A percentile compares a stretch with the other conserved stretches of the same genome.
Evolutionary conservation across 2,888 invertebrate species (phyloP).

Genomic region (Phoronis australis): DNA sequence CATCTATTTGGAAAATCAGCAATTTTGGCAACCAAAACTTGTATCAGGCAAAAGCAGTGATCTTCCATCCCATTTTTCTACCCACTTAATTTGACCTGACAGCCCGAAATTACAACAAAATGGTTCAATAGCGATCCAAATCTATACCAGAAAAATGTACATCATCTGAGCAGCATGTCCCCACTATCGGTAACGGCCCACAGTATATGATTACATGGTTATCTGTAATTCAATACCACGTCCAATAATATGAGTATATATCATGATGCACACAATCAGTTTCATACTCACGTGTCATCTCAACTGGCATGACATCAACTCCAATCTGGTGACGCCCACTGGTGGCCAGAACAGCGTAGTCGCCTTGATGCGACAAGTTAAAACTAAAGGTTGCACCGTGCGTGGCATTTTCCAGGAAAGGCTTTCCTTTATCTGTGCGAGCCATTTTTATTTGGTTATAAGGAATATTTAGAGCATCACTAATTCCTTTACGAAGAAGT

Average conservation of each 20-base stretch:
- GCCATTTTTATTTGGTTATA: conserved; percentile 62
- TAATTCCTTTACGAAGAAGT: conserved; percentile 76
- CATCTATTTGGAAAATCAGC: too few species aligned
- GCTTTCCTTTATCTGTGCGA: conserved; percentile 53
- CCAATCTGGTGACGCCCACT: conserved; percentile 45
- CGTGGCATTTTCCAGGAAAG: conserved; percentile 29
- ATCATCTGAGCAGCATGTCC: too few species aligned
- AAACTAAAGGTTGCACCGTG: conserved; percentile 58
- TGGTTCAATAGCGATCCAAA: too few species aligned
- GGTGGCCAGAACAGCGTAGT: conserved; percentile 70
- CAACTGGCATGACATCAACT: conserved; percentile 85
- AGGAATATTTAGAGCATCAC: conserved; percentile 60
- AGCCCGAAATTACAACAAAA: too few species aligned
- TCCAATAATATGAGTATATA: too few species aligned
- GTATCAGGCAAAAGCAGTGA: too few species aligned
- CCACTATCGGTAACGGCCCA: background rate
- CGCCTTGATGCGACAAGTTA: conserved; percentile 90
- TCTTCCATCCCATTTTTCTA: too few species aligned
- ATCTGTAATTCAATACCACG: background rate
- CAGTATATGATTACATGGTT: background rate
- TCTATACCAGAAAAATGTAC: too few species aligned
- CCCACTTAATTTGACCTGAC: too few species aligned
- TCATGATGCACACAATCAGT: too few species aligned
- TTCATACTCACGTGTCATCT: conserved; percentile 55
- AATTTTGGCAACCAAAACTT: too few species aligned